Percentiles rank a stretch among this genome's conserved stretches.
phyloP scores from a whole-genome alignment of 2,797 vertebrate species.

The Sebastes nivosus region DNA sequence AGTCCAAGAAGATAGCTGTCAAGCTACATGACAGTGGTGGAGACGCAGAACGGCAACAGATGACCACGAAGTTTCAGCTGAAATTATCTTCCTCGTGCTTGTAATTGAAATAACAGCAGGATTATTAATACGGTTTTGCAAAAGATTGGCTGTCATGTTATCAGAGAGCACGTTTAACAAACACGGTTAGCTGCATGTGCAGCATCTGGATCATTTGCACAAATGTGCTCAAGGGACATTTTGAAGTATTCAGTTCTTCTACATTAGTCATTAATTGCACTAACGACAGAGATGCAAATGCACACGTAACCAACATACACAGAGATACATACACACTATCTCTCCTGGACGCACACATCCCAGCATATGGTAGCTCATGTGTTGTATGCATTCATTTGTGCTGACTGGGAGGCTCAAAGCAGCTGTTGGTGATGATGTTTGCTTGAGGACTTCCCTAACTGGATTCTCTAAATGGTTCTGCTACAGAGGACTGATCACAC shows the following conservation, averaged over 20 bases:
- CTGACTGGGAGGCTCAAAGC: conserved; percentile 1
- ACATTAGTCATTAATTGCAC: conserved; percentile 43
- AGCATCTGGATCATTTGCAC: conserved; percentile 57
- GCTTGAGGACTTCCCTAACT: conserved; percentile 14
- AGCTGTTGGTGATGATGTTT: conserved; percentile 26
- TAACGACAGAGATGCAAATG: conserved; percentile 43
- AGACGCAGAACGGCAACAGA: not conserved
- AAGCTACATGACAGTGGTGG: not conserved
- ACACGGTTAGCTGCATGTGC: conserved; percentile 32
- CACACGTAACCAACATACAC: conserved; percentile 8
- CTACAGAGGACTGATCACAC: not conserved
- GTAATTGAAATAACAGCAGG: not conserved
- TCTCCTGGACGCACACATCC: not conserved
- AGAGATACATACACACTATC: not conserved
- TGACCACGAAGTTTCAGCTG: not conserved
- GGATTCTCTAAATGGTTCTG: not conserved
- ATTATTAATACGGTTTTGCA: not conserved
- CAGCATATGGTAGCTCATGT: conserved; percentile 29
- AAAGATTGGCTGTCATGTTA: conserved; percentile 39
- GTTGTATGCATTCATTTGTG: conserved; percentile 17
- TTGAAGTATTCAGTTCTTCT: conserved; percentile 26
- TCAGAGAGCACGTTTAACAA: conserved; percentile 16
- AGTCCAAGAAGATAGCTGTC: conserved; percentile 5
- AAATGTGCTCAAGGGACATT: conserved; percentile 41
- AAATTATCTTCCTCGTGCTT: too few relatives aligned